phyloP scores from a whole-genome alignment of 2,797 vertebrate genomes.

The Pitangus sulphuratus region DNA sequence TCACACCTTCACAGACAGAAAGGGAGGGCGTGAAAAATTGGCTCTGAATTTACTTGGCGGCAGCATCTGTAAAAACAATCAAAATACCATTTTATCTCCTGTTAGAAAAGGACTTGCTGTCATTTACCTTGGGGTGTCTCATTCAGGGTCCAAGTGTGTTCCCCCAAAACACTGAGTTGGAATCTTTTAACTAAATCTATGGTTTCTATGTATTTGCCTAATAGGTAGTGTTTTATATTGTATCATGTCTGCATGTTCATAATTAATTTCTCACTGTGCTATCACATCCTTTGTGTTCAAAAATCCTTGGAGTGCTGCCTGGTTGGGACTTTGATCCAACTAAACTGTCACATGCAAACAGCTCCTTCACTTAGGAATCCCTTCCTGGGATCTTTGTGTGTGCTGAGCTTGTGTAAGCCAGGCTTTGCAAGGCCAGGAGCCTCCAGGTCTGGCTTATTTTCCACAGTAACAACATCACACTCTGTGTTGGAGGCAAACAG shows the following conservation, averaged over 20 bases:
- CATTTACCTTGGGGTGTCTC: not conserved
- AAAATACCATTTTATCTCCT: not conserved
- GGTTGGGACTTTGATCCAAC: not conserved
- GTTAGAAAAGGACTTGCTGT: not conserved
- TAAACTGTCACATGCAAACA: not conserved
- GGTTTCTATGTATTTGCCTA: not conserved
- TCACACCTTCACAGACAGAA: not conserved
- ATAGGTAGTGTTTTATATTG: not conserved
- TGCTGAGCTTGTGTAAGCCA: not conserved
- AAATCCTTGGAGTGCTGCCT: not conserved
- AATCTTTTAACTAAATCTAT: not conserved
- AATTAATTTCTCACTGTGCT: not conserved
- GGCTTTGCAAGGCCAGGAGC: not conserved
- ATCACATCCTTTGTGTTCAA: conserved; percentile 9
- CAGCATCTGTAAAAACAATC: not conserved
- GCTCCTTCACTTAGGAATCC: not conserved
- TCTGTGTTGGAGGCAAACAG: not conserved
- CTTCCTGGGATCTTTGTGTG: rapidly evolving
- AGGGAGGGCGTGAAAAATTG: not conserved
- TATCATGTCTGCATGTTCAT: not conserved
- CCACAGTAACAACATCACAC: not conserved
- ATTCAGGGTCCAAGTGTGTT: not conserved
- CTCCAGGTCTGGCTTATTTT: not conserved
- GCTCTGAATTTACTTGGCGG: not conserved
- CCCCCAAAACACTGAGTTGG: not conserved